Conservation (phyloP, 2,888 invertebrate genomes). For the Phyllotreta cruciferae region DNA sequence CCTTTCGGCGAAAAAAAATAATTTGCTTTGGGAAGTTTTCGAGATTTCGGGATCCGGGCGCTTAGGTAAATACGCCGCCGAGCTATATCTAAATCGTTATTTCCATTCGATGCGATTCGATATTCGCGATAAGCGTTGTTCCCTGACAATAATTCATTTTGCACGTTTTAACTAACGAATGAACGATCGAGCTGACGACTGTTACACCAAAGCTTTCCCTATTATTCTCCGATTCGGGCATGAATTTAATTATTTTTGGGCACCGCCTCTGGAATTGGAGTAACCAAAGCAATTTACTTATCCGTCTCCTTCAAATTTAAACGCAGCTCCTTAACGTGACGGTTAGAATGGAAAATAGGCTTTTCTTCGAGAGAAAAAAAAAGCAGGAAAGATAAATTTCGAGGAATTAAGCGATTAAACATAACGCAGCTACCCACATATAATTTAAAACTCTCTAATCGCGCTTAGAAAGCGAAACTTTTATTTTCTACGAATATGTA, state of each 20-base stretch:
- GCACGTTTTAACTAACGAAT: no score
- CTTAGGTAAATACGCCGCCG: neutral
- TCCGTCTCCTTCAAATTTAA: conserved; percentile 41
- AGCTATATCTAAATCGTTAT: neutral
- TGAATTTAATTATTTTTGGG: no score
- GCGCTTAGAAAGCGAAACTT: neutral
- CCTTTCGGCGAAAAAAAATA: conserved; percentile 6
- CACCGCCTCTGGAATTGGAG: conserved; percentile 12
- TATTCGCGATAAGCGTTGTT: neutral
- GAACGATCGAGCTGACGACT: no score
- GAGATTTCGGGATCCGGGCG: neutral
- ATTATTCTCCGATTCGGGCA: no score
- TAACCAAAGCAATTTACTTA: conserved; percentile 34
- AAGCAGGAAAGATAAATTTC: conserved; percentile 12
- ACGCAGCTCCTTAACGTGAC: conserved; percentile 32
- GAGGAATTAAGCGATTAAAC: neutral
- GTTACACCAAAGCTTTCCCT: no score
- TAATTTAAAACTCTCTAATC: conserved; percentile 4
- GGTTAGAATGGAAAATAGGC: conserved; percentile 20
- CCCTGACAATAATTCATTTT: no score
- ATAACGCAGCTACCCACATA: neutral
- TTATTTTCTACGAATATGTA: neutral
- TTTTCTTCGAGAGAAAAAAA: neutral
- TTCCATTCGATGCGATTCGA: neutral
- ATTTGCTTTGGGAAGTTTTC: conserved; percentile 4